Evolutionary conservation across 1,140 invertebrate species (phyloP).

Genomic region (Panagrolaimus sp.): DNA sequence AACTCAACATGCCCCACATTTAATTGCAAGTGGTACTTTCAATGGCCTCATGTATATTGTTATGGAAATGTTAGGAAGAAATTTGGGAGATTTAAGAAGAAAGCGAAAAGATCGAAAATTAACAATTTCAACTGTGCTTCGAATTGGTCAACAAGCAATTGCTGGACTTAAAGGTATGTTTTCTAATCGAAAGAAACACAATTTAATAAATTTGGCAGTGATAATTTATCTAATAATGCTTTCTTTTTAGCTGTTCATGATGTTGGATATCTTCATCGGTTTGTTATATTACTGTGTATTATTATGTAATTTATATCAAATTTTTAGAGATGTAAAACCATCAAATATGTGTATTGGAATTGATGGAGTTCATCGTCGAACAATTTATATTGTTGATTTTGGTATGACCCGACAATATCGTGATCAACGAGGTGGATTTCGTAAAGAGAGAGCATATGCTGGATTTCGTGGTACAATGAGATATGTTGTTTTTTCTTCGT

Average conservation of each 20-base stretch:
- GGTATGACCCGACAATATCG: slow-evolving; percentile 33
- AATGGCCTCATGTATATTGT: slow-evolving; percentile 36
- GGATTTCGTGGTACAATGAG: slow-evolving; percentile 37
- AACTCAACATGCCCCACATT: slow-evolving; percentile 18
- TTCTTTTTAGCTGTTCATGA: slow-evolving; percentile 33
- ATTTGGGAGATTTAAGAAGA: slow-evolving; percentile 30
- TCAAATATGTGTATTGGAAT: slow-evolving; percentile 33
- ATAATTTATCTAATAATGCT: no score
- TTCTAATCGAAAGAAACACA: no score
- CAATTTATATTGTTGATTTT: slow-evolving; percentile 31
- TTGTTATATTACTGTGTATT: not conserved
- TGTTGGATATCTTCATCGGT: slow-evolving; percentile 34
- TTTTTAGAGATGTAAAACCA: slow-evolving; percentile 21
- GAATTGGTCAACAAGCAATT: slow-evolving; percentile 30
- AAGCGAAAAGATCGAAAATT: slow-evolving; percentile 22
- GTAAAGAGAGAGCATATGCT: slow-evolving; percentile 35
- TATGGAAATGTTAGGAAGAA: slow-evolving; percentile 41
- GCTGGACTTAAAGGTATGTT: slow-evolving; percentile 32
- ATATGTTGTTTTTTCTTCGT: no score
- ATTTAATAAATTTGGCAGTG: no score
- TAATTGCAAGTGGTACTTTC: slow-evolving; percentile 33
- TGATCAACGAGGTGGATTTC: slow-evolving; percentile 18
- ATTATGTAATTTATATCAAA: not conserved
- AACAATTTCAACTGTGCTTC: slow-evolving; percentile 25
- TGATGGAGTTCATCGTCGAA: slow-evolving; percentile 13